These are phyloP conservation scores for Acrocephalus kingi DNA, from an alignment of 2,113 vertebrate genomes.

Conservation along the genomic window DNA sequence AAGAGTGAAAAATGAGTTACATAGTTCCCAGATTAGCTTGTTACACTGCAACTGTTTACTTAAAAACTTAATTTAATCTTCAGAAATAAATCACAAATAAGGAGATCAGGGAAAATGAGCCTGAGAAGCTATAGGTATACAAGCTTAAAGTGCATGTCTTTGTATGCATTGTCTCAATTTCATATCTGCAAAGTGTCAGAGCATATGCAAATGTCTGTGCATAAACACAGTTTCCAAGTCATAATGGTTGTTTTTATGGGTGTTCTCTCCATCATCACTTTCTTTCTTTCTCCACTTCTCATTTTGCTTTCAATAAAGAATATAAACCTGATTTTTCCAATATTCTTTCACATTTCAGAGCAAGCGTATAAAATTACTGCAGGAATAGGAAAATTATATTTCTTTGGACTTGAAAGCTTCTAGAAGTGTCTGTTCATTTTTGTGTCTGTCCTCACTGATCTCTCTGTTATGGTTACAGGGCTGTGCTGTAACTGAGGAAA, in stretches of 20 bases:
- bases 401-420: not conserved
- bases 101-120: constrained; percentile 18
- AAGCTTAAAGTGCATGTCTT: not conserved
- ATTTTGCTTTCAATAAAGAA: not conserved
- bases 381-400: not conserved
- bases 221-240: not conserved
- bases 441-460: not conserved
- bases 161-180: not conserved
- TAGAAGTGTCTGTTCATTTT: not conserved
- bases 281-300: not conserved
- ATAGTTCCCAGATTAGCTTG: constrained; percentile 38
- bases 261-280: not conserved
- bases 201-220: not conserved
- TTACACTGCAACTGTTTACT: constrained; percentile 55
- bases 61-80: constrained; percentile 60
- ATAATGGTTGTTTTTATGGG: not conserved
- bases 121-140: not conserved
- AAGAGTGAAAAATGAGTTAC: constrained; percentile 54
- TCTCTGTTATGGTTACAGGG: not conserved
- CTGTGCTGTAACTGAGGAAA: not conserved
- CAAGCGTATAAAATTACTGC: not conserved
- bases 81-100: constrained; percentile 53
- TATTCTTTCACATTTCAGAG: not conserved
- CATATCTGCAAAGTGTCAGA: not conserved
- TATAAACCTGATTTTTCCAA: not conserved